These are phyloP conservation scores for Drosophila seguyi DNA, from an alignment of 1,140 invertebrate genomes.

Conservation along the genomic window DNA sequence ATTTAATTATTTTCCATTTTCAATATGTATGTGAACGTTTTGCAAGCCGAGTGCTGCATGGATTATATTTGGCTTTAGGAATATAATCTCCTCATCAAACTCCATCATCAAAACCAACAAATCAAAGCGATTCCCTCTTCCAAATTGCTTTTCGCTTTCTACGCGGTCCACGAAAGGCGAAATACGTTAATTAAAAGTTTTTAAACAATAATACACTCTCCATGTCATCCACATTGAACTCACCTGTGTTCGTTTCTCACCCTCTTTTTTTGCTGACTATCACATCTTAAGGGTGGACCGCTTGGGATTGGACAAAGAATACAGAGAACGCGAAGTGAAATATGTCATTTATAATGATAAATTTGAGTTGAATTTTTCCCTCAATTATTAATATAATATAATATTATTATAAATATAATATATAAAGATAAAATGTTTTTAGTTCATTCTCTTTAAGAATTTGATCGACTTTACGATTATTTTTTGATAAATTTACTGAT, in stretches of 20 bases:
- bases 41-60: constrained; percentile 76
- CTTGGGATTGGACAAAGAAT: not conserved
- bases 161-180: constrained; percentile 4
- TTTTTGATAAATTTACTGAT: not conserved
- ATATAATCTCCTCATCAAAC: constrained; percentile 64
- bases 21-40: constrained; percentile 76
- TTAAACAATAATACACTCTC: constrained; percentile 19
- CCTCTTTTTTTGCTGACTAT: constrained; percentile 10
- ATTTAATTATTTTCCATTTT: constrained; percentile 47
- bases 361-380: not conserved
- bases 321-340: not conserved
- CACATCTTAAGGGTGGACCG: constrained; percentile 7
- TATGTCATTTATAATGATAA: not conserved
- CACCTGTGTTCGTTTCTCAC: constrained; percentile 31
- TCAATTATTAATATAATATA: not conserved
- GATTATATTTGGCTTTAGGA: constrained; percentile 72
- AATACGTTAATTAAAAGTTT: constrained; percentile 10
- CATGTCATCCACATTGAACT: constrained; percentile 13
- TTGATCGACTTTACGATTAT: not conserved
- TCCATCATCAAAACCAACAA: constrained; percentile 25
- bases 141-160: constrained; percentile 41
- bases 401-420: not conserved
- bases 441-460: not conserved
- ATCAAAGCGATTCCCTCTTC: constrained; percentile 29
- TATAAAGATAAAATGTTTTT: not conserved